Evolutionary conservation across 2,113 vertebrate species (phyloP).

Genomic region (Hippolais icterina): DNA sequence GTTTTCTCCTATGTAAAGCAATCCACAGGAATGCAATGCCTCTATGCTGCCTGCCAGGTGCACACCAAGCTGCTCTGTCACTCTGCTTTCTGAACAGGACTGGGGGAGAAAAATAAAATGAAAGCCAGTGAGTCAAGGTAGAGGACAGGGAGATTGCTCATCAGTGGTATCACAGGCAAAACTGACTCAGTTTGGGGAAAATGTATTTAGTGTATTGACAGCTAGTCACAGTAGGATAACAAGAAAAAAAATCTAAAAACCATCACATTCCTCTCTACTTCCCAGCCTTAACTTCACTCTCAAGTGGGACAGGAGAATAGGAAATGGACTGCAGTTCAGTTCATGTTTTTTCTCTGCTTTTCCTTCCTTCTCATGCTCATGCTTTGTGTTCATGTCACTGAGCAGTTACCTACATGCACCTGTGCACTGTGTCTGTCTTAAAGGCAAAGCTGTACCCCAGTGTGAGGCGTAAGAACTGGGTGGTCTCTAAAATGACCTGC

Average conservation of each 20-base stretch:
- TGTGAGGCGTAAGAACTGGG: background rate
- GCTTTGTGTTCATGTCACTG: background rate
- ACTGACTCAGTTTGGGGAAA: background rate
- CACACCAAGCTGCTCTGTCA: background rate
- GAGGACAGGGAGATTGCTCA: background rate
- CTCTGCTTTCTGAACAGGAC: background rate
- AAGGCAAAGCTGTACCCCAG: background rate
- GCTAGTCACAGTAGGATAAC: background rate
- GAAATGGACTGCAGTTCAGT: background rate
- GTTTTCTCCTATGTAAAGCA: background rate
- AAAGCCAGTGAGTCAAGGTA: rapidly evolving
- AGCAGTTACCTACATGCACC: background rate
- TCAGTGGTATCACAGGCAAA: rapidly evolving
- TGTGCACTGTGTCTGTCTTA: rapidly evolving
- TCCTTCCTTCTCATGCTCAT: background rate
- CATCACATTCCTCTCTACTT: rapidly evolving
- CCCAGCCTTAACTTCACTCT: background rate
- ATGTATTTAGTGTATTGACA: background rate
- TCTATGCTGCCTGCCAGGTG: background rate
- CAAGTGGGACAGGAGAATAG: background rate
- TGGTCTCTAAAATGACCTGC: background rate
- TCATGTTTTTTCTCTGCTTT: background rate
- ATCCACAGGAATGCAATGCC: background rate
- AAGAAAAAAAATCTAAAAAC: background rate
- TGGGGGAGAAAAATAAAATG: background rate